phyloP scores from a whole-genome alignment of 2,797 vertebrate genomes.

The Poecilia wingei region DNA sequence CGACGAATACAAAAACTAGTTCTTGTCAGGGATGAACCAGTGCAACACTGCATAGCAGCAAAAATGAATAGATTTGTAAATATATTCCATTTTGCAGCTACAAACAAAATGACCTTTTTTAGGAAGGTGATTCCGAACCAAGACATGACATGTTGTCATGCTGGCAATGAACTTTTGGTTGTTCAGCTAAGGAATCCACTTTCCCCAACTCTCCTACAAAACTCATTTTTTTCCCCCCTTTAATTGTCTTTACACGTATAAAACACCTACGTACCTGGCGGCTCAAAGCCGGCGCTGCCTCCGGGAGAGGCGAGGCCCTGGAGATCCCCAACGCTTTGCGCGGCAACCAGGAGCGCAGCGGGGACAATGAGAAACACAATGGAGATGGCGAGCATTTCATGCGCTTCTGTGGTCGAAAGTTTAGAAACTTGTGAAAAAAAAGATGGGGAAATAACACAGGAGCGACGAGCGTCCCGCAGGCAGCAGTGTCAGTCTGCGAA shows the following conservation, averaged over 20 bases:
- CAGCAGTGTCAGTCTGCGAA: conserved; percentile 39
- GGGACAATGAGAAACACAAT: conserved; percentile 63
- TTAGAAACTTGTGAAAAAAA: conserved; percentile 27
- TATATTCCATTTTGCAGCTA: neutral
- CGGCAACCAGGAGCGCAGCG: conserved; percentile 57
- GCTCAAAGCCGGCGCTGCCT: conserved; percentile 49
- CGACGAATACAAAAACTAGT: neutral
- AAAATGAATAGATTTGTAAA: neutral
- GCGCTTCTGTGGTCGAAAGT: conserved; percentile 2
- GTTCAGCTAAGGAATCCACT: neutral
- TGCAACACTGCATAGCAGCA: neutral
- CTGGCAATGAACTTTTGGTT: neutral
- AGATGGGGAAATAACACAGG: conserved; percentile 14
- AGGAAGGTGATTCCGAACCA: neutral
- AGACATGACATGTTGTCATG: neutral
- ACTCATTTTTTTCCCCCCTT: neutral
- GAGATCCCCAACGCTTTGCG: conserved; percentile 61
- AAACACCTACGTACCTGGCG: conserved; percentile 50
- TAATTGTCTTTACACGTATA: neutral
- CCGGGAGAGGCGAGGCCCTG: conserved; percentile 46
- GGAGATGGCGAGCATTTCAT: conserved; percentile 61
- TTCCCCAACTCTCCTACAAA: neutral
- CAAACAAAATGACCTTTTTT: neutral
- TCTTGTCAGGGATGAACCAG: neutral
- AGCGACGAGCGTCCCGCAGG: conserved; percentile 8